phyloP scores from a whole-genome alignment of 2,888 invertebrate species.

The Oscheius onirici region DNA sequence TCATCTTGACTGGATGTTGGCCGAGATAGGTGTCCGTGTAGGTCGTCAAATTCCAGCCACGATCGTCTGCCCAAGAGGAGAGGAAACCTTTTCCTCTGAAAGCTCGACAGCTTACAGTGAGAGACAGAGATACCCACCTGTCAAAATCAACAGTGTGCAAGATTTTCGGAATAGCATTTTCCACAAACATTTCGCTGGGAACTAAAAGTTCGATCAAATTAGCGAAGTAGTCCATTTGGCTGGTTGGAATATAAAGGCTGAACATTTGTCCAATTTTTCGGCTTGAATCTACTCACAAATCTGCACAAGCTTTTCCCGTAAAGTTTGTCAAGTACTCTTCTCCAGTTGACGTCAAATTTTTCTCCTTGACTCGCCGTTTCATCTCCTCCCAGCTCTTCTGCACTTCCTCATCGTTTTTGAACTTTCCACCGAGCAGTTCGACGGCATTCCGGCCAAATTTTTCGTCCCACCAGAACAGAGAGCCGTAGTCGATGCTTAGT shows the following conservation, averaged over 20 bases:
- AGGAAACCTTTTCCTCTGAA: slow-evolving; percentile 1
- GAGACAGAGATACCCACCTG: no score
- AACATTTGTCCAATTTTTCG: background rate
- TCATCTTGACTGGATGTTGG: slow-evolving; percentile 3
- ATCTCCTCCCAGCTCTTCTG: background rate
- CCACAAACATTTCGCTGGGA: slow-evolving; percentile 22
- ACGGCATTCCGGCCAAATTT: background rate
- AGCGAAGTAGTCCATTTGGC: slow-evolving; percentile 5
- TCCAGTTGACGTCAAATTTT: background rate
- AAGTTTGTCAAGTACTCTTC: background rate
- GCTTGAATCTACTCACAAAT: background rate
- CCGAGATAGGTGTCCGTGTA: background rate
- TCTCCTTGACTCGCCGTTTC: background rate
- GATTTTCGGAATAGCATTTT: slow-evolving; percentile 9
- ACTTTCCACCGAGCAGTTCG: background rate
- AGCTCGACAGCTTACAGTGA: no score
- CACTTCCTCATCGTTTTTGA: background rate
- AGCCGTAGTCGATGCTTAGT: slow-evolving; percentile 1
- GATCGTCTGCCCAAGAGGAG: background rate
- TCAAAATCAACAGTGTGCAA: background rate
- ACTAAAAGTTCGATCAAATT: background rate
- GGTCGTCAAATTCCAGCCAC: background rate
- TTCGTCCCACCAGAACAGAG: background rate
- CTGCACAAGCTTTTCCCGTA: slow-evolving; percentile 12
- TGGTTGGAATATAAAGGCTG: slow-evolving; percentile 2